Evolutionary conservation across 2,797 vertebrate genomes (phyloP).

Genomic region (Siniperca obscura): DNA sequence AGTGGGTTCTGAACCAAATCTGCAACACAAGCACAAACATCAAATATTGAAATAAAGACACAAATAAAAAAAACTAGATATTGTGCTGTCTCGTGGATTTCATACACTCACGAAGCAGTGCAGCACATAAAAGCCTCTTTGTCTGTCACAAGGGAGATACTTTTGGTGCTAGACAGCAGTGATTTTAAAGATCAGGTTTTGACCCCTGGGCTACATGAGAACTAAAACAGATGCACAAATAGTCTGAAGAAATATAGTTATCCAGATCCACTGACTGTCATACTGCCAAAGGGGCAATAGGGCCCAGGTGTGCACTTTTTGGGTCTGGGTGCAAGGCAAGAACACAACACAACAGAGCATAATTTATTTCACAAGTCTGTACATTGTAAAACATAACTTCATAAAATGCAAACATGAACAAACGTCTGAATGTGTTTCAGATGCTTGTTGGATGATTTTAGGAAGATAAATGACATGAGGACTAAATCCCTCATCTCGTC

Average conservation of each 20-base stretch:
- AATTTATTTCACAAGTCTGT: background rate
- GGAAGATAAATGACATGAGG: background rate
- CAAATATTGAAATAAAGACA: slow-evolving; percentile 40
- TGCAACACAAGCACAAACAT: slow-evolving; percentile 75
- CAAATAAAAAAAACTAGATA: slow-evolving; percentile 30
- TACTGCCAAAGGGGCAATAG: slow-evolving; percentile 12
- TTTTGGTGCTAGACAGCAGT: slow-evolving; percentile 24
- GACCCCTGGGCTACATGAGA: slow-evolving; percentile 36
- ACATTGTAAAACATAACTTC: background rate
- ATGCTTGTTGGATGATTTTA: slow-evolving; percentile 14
- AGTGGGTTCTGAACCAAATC: slow-evolving; percentile 67
- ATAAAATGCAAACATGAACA: background rate
- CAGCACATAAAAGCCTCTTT: slow-evolving; percentile 41
- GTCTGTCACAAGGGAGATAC: slow-evolving; percentile 33
- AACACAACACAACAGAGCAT: background rate
- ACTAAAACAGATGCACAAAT: slow-evolving; percentile 33
- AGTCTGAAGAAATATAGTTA: slow-evolving; percentile 16
- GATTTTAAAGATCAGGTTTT: slow-evolving; percentile 47
- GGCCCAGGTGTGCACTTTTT: slow-evolving; percentile 14
- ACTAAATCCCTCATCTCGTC: background rate
- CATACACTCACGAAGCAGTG: slow-evolving; percentile 10
- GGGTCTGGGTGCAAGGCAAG: background rate
- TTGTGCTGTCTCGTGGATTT: slow-evolving; percentile 32
- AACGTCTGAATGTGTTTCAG: background rate
- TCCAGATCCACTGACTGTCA: slow-evolving; percentile 14